Conservation (phyloP, 2,888 invertebrate species). For the Caenorhabditis afra region DNA sequence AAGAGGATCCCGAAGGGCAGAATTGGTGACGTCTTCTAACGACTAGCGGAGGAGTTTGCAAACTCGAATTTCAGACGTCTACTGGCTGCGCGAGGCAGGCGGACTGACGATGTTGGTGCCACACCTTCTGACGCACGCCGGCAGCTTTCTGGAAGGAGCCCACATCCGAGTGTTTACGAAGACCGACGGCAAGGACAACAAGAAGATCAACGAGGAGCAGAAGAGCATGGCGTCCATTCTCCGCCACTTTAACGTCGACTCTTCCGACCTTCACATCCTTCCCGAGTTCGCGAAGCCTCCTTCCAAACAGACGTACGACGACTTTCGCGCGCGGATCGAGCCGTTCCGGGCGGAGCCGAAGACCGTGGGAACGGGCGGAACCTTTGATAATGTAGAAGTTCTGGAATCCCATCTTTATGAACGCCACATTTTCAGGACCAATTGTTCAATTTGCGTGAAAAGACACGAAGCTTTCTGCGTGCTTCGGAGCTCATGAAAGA, state of each 20-base stretch:
- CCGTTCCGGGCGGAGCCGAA: conserved; percentile 35
- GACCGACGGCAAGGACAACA: conserved; percentile 48
- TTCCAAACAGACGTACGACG: conserved; percentile 47
- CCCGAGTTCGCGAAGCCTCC: conserved; percentile 54
- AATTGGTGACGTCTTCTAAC: conserved; percentile 37
- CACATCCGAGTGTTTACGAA: conserved; percentile 60
- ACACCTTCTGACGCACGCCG: conserved; percentile 50
- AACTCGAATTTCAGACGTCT: conserved; percentile 53
- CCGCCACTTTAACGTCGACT: conserved; percentile 56
- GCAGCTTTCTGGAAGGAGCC: conserved; percentile 57
- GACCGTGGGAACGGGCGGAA: conserved; percentile 28
- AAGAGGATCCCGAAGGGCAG: conserved; percentile 43
- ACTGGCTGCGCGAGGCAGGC: conserved; percentile 59
- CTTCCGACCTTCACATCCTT: conserved; percentile 57
- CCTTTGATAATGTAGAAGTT: conserved; percentile 44
- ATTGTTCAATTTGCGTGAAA: conserved; percentile 55
- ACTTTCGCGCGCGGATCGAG: conserved; percentile 48
- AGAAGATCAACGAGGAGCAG: conserved; percentile 61
- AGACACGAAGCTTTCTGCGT: conserved; percentile 54
- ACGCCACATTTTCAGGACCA: conserved; percentile 41
- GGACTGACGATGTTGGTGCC: conserved; percentile 60
- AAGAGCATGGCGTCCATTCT: conserved; percentile 57
- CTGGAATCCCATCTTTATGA: neutral
- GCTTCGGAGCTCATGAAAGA: conserved; percentile 56
- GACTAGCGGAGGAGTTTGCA: neutral